Evolutionary conservation across 2,113 vertebrate species (phyloP).

Genomic region (Tinamus guttatus): DNA sequence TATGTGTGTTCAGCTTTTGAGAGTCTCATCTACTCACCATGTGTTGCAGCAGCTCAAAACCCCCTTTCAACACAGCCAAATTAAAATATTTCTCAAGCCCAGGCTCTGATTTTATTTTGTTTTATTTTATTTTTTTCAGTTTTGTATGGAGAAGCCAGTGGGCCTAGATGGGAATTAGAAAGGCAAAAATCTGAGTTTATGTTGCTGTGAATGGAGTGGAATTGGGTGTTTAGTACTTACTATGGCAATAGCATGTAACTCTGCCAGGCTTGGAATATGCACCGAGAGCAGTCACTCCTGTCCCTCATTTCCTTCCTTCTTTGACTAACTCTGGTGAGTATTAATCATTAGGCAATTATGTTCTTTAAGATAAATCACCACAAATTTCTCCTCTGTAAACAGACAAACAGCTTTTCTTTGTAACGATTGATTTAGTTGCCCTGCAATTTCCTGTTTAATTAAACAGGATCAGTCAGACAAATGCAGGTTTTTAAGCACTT

Average conservation of each 20-base stretch:
- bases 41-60: background rate
- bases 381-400: slow-evolving; percentile 60
- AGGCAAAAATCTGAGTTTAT: background rate
- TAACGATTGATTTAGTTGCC: slow-evolving; percentile 63
- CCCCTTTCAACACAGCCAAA: background rate
- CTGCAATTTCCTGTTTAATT: slow-evolving; percentile 72
- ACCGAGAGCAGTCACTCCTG: background rate
- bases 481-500: slow-evolving; percentile 42
- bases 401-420: slow-evolving; percentile 65
- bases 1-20: background rate
- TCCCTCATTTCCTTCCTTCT: slow-evolving; percentile 39
- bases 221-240: background rate
- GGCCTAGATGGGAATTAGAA: background rate
- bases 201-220: background rate
- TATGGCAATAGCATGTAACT: background rate
- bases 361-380: slow-evolving; percentile 64
- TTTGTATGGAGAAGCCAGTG: background rate
- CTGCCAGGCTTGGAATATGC: background rate
- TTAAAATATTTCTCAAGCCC: background rate
- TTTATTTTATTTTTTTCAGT: background rate
- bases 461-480: slow-evolving; percentile 63
- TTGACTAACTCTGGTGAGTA: slow-evolving; percentile 18
- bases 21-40: background rate
- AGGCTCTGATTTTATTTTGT: background rate
- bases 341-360: slow-evolving; percentile 64